Conservation (phyloP, 2,888 invertebrate genomes). For the Dynastes maya region DNA sequence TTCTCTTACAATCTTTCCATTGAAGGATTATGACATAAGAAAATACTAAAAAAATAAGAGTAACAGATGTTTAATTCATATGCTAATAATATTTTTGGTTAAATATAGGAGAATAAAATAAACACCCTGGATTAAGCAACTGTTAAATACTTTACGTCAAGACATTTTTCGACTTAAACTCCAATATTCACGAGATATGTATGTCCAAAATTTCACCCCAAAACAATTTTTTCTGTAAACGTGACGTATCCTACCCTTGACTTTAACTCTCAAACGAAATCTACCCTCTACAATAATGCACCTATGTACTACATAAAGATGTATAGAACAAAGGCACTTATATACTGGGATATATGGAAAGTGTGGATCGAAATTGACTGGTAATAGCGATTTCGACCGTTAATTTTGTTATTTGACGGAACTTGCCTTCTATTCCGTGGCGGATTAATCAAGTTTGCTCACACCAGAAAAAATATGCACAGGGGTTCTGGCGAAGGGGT, state of each 20-base stretch:
- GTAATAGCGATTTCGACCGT: constrained; percentile 54
- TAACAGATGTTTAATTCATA: no score
- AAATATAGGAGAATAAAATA: no score
- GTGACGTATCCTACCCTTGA: not conserved
- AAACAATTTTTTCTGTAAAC: constrained; percentile 15
- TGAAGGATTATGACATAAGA: no score
- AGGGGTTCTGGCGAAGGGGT: not conserved
- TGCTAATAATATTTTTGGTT: no score
- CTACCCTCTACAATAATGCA: not conserved
- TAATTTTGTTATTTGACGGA: constrained; percentile 57
- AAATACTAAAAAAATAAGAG: no score
- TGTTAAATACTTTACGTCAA: no score
- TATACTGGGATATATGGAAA: not conserved
- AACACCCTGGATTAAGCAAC: no score
- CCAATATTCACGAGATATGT: not conserved
- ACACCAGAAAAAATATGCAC: constrained; percentile 44
- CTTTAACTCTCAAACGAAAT: no score
- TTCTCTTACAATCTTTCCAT: no score
- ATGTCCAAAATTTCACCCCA: constrained; percentile 4
- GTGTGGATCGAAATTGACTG: constrained; percentile 35
- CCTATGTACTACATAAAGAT: not conserved
- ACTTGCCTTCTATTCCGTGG: constrained; percentile 52
- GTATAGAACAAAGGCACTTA: not conserved
- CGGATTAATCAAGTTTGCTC: constrained; percentile 56
- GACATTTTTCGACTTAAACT: not conserved